Evolutionary conservation across 1,140 invertebrate species (phyloP).

Genomic region (Cydia amplana): DNA sequence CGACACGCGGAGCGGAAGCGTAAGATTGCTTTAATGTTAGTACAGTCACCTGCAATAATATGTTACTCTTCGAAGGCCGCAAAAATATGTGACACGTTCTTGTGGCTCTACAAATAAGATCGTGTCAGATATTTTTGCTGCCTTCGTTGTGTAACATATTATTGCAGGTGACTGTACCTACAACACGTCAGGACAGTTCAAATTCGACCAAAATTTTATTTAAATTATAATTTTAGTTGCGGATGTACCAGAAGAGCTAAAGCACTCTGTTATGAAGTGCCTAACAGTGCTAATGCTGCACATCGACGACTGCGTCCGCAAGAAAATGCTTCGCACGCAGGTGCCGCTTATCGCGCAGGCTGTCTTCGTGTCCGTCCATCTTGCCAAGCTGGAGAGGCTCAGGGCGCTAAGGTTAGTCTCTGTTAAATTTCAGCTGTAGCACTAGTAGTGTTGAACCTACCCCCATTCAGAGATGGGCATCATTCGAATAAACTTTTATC

Average conservation of each 20-base stretch:
- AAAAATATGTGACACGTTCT: no score
- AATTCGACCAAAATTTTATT: background rate
- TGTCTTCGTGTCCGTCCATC: constrained; percentile 80
- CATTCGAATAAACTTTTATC: no score
- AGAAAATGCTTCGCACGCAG: constrained; percentile 79
- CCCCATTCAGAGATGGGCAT: no score
- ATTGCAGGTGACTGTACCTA: no score
- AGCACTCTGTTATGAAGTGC: constrained; percentile 79
- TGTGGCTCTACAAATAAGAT: no score
- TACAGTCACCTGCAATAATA: no score
- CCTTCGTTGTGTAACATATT: no score
- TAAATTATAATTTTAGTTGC: constrained; percentile 56
- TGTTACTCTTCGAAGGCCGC: no score
- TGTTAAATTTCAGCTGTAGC: background rate
- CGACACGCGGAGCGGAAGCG: no score
- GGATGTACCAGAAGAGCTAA: constrained; percentile 81
- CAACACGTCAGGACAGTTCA: no score
- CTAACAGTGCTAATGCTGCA: constrained; percentile 76
- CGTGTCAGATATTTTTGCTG: no score
- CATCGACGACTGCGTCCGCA: constrained; percentile 69
- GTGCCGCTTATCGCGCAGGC: constrained; percentile 80
- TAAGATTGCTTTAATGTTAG: no score
- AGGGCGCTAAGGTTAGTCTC: constrained; percentile 77
- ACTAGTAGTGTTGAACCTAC: constrained; percentile 55
- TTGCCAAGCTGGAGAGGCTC: constrained; percentile 81